Conservation (phyloP, 1,140 invertebrate genomes). For the Leptopilina clavipes region DNA sequence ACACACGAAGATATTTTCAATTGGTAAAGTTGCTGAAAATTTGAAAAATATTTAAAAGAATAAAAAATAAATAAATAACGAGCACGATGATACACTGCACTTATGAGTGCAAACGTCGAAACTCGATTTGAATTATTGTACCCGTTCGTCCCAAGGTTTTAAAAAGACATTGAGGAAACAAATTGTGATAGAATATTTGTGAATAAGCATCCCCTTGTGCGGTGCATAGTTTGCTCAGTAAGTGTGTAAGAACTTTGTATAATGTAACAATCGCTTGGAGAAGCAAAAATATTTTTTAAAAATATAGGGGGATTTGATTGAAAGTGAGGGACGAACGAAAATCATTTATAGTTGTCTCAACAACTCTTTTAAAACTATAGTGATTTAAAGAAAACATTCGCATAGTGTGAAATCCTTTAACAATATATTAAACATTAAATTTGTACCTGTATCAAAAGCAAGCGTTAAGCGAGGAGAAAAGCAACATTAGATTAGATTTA, state of each 20-base stretch:
- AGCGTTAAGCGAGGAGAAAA: conserved; percentile 3
- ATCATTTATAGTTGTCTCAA: conserved; percentile 8
- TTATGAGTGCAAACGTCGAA: conserved; percentile 1
- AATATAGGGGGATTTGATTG: neutral
- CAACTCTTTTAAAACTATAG: neutral
- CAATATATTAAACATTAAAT: conserved; percentile 11
- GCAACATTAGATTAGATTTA: conserved; percentile 27
- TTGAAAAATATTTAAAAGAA: neutral
- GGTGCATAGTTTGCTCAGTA: conserved; percentile 31
- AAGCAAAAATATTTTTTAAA: conserved; percentile 15
- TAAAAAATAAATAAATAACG: neutral
- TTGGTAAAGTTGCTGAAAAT: conserved; percentile 31
- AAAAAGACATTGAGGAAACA: neutral
- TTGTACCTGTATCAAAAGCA: conserved; percentile 26
- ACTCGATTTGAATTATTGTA: neutral
- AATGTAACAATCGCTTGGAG: neutral
- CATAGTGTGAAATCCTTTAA: conserved; percentile 11
- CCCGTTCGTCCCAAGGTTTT: conserved; percentile 12
- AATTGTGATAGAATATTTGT: conserved; percentile 16
- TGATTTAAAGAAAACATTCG: conserved; percentile 5
- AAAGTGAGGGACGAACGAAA: conserved; percentile 6
- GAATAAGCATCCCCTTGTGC: conserved; percentile 1
- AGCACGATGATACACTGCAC: neutral
- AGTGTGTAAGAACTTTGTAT: neutral
- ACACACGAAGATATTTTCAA: conserved; percentile 28